Conservation (phyloP, 2,797 vertebrate species). For the Chaenodraco wilsoni region DNA sequence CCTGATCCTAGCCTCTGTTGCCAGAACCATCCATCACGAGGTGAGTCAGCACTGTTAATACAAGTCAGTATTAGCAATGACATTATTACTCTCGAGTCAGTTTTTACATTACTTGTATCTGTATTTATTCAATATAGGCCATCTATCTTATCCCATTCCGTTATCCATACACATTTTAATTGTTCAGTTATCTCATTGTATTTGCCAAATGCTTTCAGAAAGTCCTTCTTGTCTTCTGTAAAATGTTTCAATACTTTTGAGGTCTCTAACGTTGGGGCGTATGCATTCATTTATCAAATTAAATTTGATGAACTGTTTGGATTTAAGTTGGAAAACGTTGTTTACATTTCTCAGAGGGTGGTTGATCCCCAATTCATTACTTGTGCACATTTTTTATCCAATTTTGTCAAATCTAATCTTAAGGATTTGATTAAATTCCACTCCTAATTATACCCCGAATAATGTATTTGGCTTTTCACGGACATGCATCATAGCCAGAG, state of each 20-base stretch:
- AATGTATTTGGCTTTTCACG: background rate
- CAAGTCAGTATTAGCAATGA: background rate
- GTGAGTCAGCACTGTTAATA: background rate
- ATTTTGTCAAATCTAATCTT: background rate
- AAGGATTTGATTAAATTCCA: background rate
- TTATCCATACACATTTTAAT: background rate
- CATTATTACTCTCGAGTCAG: background rate
- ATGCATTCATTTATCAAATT: background rate
- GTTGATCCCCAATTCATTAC: background rate
- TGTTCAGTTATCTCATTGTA: background rate
- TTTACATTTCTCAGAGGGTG: background rate
- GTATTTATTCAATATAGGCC: background rate
- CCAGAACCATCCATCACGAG: conserved; percentile 2
- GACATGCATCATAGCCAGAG: background rate
- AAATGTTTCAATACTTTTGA: background rate
- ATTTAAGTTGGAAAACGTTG: background rate
- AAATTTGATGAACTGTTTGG: background rate
- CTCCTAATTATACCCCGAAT: background rate
- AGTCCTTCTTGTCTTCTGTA: too few relatives aligned
- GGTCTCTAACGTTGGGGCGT: background rate
- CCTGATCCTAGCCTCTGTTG: background rate
- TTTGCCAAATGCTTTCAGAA: too few relatives aligned
- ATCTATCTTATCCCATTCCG: too few relatives aligned
- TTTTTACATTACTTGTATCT: background rate
- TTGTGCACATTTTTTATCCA: background rate